Percentiles rank a stretch among this genome's conserved stretches.
Conservation (phyloP, 2,797 vertebrate genomes). For the Anguilla megastoma region DNA sequence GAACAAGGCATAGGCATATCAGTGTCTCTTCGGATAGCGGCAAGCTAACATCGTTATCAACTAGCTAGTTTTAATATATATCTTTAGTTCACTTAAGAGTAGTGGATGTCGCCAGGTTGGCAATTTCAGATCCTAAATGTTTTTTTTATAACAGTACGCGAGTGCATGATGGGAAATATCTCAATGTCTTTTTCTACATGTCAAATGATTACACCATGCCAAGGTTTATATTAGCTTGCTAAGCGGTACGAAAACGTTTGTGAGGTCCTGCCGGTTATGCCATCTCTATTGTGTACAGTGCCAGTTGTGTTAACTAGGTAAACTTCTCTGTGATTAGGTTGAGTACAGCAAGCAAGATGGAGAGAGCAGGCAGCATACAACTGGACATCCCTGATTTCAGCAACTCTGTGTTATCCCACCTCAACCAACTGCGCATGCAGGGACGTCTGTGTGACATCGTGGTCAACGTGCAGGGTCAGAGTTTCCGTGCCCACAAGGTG, state of each 20-base stretch:
- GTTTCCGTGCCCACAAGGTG: constrained; percentile 95
- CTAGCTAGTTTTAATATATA: background rate
- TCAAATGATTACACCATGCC: background rate
- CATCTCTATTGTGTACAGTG: background rate
- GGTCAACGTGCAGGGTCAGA: constrained; percentile 94
- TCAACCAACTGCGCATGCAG: constrained; percentile 95
- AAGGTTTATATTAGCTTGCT: background rate
- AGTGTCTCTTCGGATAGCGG: background rate
- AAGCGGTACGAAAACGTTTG: background rate
- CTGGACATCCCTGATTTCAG: constrained; percentile 98
- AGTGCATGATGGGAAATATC: background rate
- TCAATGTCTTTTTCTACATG: background rate
- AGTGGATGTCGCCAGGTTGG: background rate
- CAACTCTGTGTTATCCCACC: constrained; percentile 93
- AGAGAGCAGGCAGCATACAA: constrained; percentile 92
- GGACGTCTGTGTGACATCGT: constrained; percentile 96
- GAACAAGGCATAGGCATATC: background rate
- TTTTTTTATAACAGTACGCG: background rate
- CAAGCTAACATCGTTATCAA: background rate
- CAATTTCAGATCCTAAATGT: background rate
- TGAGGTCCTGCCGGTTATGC: background rate
- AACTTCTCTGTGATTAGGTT: constrained; percentile 31
- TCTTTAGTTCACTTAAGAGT: background rate
- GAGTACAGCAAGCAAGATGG: constrained; percentile 73
- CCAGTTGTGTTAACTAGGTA: background rate